Evolutionary conservation across 2,888 invertebrate species (phyloP), one percentile per base, ranked within the genome.

Genomic region (Hemistola chrysoprasaria): DNA sequence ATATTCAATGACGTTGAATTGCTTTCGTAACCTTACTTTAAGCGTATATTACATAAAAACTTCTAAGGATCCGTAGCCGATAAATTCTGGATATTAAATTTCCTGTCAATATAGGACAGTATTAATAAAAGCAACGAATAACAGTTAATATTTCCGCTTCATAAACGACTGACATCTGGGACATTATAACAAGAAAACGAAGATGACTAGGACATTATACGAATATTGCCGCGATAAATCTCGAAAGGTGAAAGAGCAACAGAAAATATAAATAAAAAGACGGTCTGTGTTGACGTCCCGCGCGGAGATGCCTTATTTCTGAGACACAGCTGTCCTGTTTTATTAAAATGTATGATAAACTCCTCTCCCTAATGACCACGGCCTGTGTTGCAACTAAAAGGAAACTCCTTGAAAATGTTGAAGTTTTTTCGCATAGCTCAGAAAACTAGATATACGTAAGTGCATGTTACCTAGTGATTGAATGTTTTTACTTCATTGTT

Each of bases 281-380:
- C 64, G 62, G 41, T 37, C 73, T 70, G 65, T 75, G 78, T 73
- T 75, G 77, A 77, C 70, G 68, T 77, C 59, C 66, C 63, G 56
- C 62, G n/a, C 59, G 53, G 59, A 38, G 21, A 24, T 34, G 26
- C 34, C 62, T 59, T 59, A 61, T 66, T 62, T 53, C 59, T 50
- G 46, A 59, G 65, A 48, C 65, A 53, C 78, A 80, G 77, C 73
- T 78, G 80, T 72, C 72, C 59, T 62, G 48, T 49, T 63, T 73
- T 79, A 80, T 80, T 78, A 78, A 83, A 83, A 83, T 83, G 70
- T 78, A 80, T 80, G 76, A 74, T 70, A 78, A 77, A 53, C 53
- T 50, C 50, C 31, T 39, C 33, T 46, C 45, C 50, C 33, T 39
- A 34, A 38, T 38, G 38, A 38, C 34, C 22, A 27, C 9, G 10